These are phyloP conservation scores for Hafferia zeledoni DNA, from an alignment of 2,797 vertebrate genomes.

Conservation along the genomic window DNA sequence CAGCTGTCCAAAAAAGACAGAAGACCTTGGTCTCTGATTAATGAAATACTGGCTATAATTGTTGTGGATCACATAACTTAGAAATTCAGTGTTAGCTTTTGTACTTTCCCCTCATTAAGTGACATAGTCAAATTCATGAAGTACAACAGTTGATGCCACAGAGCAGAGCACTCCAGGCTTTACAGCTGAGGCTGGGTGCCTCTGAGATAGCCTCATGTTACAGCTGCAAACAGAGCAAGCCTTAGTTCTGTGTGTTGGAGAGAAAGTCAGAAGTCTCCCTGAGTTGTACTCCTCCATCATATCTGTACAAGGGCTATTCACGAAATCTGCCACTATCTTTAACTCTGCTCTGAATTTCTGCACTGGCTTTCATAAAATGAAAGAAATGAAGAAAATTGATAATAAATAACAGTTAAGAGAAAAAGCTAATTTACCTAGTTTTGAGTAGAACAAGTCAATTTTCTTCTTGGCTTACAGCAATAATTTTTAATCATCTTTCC, in stretches of 20 bases:
- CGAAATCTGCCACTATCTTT: neutral
- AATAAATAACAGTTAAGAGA: neutral
- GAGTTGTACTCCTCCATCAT: neutral
- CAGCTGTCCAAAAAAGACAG: neutral
- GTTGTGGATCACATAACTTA: neutral
- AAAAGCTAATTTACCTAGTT: slow-evolving; percentile 40
- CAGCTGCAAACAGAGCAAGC: neutral
- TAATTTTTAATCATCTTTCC: slow-evolving; percentile 12
- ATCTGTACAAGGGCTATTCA: neutral
- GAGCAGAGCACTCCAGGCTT: neutral
- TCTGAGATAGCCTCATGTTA: fast-evolving
- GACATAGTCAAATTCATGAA: neutral
- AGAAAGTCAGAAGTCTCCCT: neutral
- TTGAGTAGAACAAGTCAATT: slow-evolving; percentile 40
- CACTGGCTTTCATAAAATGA: neutral
- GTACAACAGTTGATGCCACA: neutral
- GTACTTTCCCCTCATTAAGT: neutral
- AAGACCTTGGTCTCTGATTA: neutral
- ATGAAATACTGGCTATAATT: neutral
- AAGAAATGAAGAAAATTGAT: neutral
- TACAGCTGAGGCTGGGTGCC: neutral
- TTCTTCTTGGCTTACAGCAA: slow-evolving; percentile 40
- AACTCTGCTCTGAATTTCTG: neutral
- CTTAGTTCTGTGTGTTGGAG: neutral
- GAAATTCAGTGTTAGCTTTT: neutral